These are phyloP conservation scores for Coturnix japonica DNA, from an alignment of 2,113 vertebrate species.

Conservation along the genomic window DNA sequence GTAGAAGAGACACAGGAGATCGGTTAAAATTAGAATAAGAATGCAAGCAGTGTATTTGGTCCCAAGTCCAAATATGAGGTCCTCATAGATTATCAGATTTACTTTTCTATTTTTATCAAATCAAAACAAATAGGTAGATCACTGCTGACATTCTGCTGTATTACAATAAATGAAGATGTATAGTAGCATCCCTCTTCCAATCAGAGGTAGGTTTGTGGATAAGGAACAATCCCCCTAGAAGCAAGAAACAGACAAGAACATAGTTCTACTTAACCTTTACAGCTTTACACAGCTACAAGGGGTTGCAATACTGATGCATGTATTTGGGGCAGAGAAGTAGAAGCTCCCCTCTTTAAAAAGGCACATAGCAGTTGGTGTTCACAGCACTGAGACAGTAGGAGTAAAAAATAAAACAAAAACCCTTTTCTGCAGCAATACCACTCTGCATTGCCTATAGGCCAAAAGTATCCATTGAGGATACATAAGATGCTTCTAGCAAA, in stretches of 20 bases:
- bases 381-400: neutral
- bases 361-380: rapidly evolving
- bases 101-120: neutral
- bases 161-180: neutral
- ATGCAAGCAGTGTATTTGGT: neutral
- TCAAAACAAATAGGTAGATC: neutral
- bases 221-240: neutral
- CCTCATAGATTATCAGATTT: neutral
- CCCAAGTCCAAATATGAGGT: neutral
- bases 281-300: neutral
- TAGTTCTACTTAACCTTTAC: neutral
- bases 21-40: neutral
- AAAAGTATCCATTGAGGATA: neutral
- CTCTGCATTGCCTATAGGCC: neutral
- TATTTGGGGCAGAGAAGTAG: neutral
- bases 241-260: neutral
- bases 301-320: too few species aligned
- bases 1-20: neutral
- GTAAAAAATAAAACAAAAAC: neutral
- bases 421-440: neutral
- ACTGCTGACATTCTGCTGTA: neutral
- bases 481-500: neutral
- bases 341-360: neutral
- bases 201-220: neutral
- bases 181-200: neutral